Evolutionary conservation across 1,140 invertebrate species (phyloP), one percentile per base, ranked within the genome.

Genomic region (Coenobita brevimanus): DNA sequence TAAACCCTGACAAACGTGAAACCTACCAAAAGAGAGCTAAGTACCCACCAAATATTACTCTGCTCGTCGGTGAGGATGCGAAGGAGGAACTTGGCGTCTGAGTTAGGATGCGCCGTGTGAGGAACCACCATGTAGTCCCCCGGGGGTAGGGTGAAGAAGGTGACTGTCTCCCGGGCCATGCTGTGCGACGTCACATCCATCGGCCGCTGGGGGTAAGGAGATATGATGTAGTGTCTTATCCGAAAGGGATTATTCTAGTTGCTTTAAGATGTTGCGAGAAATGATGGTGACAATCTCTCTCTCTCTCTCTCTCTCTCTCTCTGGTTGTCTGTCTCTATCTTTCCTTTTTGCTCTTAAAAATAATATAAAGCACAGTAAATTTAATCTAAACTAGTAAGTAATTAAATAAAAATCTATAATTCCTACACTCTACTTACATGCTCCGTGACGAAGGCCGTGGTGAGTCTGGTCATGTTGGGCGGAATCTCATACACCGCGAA

Each of bases 51-150:
- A 85, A 96, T 95, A 92, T 95, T 95, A 91, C 95, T 95, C 92
- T 95, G 95, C 91, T 95, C 95, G 92, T 96, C 95, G 3, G 95
- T 96, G 6, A 96, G 93, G 87, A 96, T 95, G 81, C 95, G 92
- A 57, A 96, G 93, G 33, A 96, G 93, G 92, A 96, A 96, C 92
- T 95, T 95, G 60, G 94, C 95, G 91, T 96, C 95, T 90, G 94
- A 93, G 93, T 96, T 95, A 27, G 95, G 94, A 69, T 94, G 92
- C 83, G 94, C 94, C 17, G 95, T 96, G 93, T 96, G 95, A 50
- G 96, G 96, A 75, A 97, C 94, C n/a, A 96, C 94, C 62, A 96
- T 94, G 92, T 96, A 96, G 91, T 96, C 95, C 3, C 96, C 96
- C 24, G 96, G 94, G 43, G 95, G 95, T 87, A 96, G 92, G 27